A percentile compares a stretch with the other conserved stretches of the same genome.
phyloP scores from a whole-genome alignment of 2,113 vertebrate species.

The Toxotes jaculatrix region DNA sequence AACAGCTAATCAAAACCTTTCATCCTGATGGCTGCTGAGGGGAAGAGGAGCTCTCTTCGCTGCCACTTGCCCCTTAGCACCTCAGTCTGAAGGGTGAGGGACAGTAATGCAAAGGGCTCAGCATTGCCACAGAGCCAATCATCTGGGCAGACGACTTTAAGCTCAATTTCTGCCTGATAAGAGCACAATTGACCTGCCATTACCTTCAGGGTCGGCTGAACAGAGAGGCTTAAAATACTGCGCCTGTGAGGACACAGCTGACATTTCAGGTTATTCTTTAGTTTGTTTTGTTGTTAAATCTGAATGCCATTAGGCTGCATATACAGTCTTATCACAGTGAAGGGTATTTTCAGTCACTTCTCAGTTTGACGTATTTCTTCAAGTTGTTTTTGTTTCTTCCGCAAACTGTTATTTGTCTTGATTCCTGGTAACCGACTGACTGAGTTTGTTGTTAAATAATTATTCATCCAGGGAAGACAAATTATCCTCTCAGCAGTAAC shows the following conservation, averaged over 20 bases:
- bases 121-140: conserved; percentile 7
- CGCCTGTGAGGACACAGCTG: background rate
- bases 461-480: conserved; percentile 46
- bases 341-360: background rate
- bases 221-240: background rate
- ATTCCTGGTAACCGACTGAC: conserved; percentile 22
- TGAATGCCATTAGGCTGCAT: conserved; percentile 10
- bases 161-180: conserved; percentile 28
- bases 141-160: background rate
- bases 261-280: conserved; percentile 31
- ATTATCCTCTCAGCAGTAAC: conserved; percentile 45
- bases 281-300: background rate
- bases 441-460: conserved; percentile 34
- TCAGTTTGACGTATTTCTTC: background rate
- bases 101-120: background rate
- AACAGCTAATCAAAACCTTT: conserved; percentile 72
- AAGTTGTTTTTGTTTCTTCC: conserved; percentile 10
- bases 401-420: background rate
- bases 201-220: conserved; percentile 9
- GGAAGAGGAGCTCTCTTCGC: conserved; percentile 31
- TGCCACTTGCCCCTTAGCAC: conserved; percentile 28
- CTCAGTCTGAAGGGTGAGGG: conserved; percentile 30
- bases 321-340: conserved; percentile 4
- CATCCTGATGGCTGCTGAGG: conserved; percentile 62
- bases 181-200: conserved; percentile 18